These are phyloP conservation scores for Sebastes oblongus DNA, from an alignment of 2,797 vertebrate genomes.

Conservation along the genomic window DNA sequence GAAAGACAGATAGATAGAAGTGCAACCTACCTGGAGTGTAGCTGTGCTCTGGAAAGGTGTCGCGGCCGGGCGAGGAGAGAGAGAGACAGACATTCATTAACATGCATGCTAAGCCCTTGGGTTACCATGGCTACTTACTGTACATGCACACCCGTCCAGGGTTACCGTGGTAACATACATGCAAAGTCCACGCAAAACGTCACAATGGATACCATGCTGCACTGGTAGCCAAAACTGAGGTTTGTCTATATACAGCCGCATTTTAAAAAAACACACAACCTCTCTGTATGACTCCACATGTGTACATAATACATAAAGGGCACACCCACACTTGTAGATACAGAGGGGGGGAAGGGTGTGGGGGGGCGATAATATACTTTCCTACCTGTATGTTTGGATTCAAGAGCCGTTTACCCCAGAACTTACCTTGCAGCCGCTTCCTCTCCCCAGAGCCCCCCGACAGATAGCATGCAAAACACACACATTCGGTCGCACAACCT, in stretches of 20 bases:
- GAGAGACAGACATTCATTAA: conserved; percentile 99
- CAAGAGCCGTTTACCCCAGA: conserved; percentile 77
- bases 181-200: conserved; percentile 70
- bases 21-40: conserved; percentile 97
- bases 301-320: conserved; percentile 31
- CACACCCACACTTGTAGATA: conserved; percentile 43
- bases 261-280: conserved; percentile 15
- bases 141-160: conserved; percentile 84
- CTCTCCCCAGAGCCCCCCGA: conserved; percentile 75
- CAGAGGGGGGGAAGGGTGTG: conserved; percentile 29
- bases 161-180: conserved; percentile 74
- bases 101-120: conserved; percentile 94
- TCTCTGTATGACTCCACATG: conserved; percentile 29
- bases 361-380: conserved; percentile 51
- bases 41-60: conserved; percentile 95
- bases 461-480: conserved; percentile 80
- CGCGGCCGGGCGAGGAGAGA: conserved; percentile 94
- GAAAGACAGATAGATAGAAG: conserved; percentile 68
- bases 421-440: conserved; percentile 82
- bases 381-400: conserved; percentile 84
- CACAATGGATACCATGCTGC: conserved; percentile 74
- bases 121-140: conserved; percentile 94
- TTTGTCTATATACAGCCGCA: conserved; percentile 29
- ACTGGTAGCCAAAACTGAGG: conserved; percentile 65
- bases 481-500: conserved; percentile 27